These are phyloP conservation scores for Willisornis vidua DNA, from an alignment of 2,113 vertebrate species.

Conservation along the genomic window DNA sequence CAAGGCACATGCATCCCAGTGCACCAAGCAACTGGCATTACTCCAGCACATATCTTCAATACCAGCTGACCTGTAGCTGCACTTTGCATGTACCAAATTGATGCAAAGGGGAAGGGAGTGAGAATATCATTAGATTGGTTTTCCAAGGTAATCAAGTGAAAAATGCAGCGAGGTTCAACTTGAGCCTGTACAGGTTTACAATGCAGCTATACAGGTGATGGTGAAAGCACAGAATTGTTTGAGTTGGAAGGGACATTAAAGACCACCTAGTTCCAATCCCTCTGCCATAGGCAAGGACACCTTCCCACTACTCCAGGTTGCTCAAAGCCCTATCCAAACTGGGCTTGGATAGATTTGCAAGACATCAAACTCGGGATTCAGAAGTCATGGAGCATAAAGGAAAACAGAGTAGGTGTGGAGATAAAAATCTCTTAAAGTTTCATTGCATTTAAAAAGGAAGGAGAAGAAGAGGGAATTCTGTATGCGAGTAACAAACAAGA, in stretches of 20 bases:
- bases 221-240: neutral
- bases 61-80: neutral
- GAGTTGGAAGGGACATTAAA: neutral
- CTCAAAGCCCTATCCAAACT: neutral
- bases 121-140: neutral
- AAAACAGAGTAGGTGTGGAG: neutral
- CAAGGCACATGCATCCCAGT: neutral
- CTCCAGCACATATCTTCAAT: neutral
- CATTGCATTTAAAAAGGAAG: neutral
- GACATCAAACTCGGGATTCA: neutral
- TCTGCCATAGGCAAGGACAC: neutral
- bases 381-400: neutral
- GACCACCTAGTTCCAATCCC: fast-evolving
- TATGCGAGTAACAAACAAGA: neutral
- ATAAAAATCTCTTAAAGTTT: neutral
- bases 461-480: neutral
- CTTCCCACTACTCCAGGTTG: neutral
- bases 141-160: neutral
- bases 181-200: neutral
- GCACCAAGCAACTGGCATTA: neutral
- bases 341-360: neutral
- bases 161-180: neutral
- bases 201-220: neutral
- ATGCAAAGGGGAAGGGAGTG: neutral
- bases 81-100: neutral